Evolutionary conservation across 2,797 vertebrate species (phyloP).

Genomic region (Pelodytes ibericus): DNA sequence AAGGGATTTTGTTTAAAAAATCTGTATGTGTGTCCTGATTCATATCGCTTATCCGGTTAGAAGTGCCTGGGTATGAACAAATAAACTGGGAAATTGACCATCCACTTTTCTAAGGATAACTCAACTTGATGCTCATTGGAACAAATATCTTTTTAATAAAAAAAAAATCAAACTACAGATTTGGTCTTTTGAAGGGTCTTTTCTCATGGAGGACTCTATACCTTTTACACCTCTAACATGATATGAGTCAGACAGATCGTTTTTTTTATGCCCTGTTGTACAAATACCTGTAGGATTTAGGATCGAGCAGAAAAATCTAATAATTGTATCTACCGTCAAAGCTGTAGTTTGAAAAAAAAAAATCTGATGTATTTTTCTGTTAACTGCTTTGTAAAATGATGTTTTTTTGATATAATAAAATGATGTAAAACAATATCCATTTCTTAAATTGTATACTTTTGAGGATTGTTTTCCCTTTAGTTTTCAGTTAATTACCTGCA

Average conservation of each 20-base stretch:
- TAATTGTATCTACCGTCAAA: slow-evolving; percentile 80
- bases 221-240: slow-evolving; percentile 64
- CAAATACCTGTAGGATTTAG: slow-evolving; percentile 74
- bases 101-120: neutral
- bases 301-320: slow-evolving; percentile 69
- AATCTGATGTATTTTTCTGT: slow-evolving; percentile 77
- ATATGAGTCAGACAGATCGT: slow-evolving; percentile 66
- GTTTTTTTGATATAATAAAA: slow-evolving; percentile 86
- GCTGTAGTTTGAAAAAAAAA: slow-evolving; percentile 83
- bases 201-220: neutral
- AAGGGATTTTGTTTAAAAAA: slow-evolving; percentile 99
- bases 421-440: slow-evolving; percentile 71
- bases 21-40: slow-evolving; percentile 68
- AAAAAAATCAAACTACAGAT: neutral
- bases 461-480: neutral
- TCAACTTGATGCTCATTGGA: neutral
- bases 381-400: slow-evolving; percentile 81
- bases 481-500: too few relatives aligned
- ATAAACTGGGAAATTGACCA: neutral
- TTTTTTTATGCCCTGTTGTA: slow-evolving; percentile 73
- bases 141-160: neutral
- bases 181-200: neutral
- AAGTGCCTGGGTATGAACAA: slow-evolving; percentile 63
- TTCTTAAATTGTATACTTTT: neutral
- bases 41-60: slow-evolving; percentile 70